Percentiles rank a stretch among this genome's conserved stretches.
phyloP scores from a whole-genome alignment of 2,113 vertebrate species.

The Anolis carolinensis region DNA sequence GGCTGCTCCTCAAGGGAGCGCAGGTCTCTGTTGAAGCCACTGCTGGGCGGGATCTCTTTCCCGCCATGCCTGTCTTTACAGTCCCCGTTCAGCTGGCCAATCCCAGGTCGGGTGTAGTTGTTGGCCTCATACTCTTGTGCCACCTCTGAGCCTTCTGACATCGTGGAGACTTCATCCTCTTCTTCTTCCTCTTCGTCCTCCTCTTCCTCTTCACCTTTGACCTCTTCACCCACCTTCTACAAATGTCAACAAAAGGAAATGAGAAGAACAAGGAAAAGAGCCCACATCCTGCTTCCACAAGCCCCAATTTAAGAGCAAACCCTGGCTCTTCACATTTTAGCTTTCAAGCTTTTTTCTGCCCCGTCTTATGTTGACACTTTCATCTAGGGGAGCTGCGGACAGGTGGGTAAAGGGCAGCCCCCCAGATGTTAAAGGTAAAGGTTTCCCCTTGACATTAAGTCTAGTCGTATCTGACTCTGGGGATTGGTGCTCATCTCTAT shows the following conservation, averaged over 20 bases:
- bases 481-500: too few species aligned
- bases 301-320: background rate
- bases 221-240: constrained; percentile 69
- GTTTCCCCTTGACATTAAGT: too few species aligned
- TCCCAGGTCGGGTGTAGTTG: constrained; percentile 31
- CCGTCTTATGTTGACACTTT: background rate
- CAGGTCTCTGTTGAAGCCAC: constrained; percentile 45
- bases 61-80: constrained; percentile 47
- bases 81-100: constrained; percentile 66
- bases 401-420: too few species aligned
- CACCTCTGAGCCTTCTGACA: constrained; percentile 62
- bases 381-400: background rate
- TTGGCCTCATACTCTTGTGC: constrained; percentile 47
- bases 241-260: constrained; percentile 2
- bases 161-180: constrained; percentile 63
- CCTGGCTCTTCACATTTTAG: too few species aligned
- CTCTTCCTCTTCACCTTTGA: constrained; percentile 75
- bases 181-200: constrained; percentile 68
- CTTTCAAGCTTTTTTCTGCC: background rate
- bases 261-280: background rate
- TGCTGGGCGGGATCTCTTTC: constrained; percentile 64
- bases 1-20: constrained; percentile 28
- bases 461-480: too few species aligned
- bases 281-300: background rate
- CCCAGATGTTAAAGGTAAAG: too few species aligned